Evolutionary conservation across 1,140 invertebrate species (phyloP).

Genomic region (Temnothorax longispinosus): DNA sequence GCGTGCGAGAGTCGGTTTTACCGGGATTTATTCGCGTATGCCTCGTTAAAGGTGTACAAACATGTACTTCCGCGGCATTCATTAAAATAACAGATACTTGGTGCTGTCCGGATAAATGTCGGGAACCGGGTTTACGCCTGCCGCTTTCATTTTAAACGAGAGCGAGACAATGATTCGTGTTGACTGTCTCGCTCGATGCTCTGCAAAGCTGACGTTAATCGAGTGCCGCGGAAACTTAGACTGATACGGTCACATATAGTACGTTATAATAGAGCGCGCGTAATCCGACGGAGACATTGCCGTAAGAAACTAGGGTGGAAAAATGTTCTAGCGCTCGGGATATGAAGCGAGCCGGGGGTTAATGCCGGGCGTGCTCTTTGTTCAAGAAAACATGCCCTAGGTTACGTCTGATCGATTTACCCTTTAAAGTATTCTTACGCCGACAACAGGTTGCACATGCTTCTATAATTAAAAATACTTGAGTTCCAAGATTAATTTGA

Average conservation of each 20-base stretch:
- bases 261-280: conserved; percentile 51
- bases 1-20: conserved; percentile 46
- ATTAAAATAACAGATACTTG: conserved; percentile 55
- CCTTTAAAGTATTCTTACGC: conserved; percentile 39
- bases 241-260: conserved; percentile 20
- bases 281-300: conserved; percentile 52
- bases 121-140: conserved; percentile 1
- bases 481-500: not conserved
- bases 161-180: conserved; percentile 32
- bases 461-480: conserved; percentile 45
- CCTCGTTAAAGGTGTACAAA: conserved; percentile 62
- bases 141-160: conserved; percentile 49
- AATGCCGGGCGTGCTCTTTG: conserved; percentile 13
- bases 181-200: not conserved
- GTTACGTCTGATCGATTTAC: conserved; percentile 50
- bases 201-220: conserved; percentile 45
- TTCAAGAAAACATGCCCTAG: conserved; percentile 31
- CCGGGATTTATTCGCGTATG: conserved; percentile 49
- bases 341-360: not conserved
- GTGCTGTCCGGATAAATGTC: conserved; percentile 32
- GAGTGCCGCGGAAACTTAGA: conserved; percentile 37
- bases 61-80: conserved; percentile 38
- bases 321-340: conserved; percentile 29
- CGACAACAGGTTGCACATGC: conserved; percentile 16
- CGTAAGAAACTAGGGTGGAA: conserved; percentile 22